Base-by-base conservation (phyloP, 2,888 invertebrate genomes). In the Nowickia ferox region DNA sequence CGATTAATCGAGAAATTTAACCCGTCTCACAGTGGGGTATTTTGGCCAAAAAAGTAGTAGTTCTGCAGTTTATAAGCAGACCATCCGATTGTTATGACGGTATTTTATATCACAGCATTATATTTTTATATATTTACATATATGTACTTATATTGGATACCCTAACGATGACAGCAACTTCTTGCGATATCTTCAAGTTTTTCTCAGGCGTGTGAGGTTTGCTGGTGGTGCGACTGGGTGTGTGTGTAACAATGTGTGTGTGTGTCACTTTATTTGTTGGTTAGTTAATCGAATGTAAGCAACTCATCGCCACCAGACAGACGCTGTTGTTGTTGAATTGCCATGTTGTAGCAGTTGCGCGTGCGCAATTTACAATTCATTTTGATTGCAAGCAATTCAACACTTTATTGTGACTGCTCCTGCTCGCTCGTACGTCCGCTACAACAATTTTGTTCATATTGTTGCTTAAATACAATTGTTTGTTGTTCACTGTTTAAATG, bases 301-400 rank as follows among this genome's bases (percentile, higher is more conserved):
- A 69, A 85, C 80, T 85, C 85, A 87, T 84, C 85, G 87, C 77
- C 87, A 81, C 84, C 38, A 71, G 72, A 48, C 38, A 71, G 72
- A 48, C 79, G 53, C 38, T 78, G 74, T 44, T 78, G 51, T 46
- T 30, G 30, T n/a, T 48, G 30, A 15, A 40, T 15, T 63, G 55
- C 19, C 38, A 53, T 51, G 48, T 59, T 69, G 72, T 59, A 75
- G 83, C 71, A 63, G 84, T 84, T 88, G 85, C 88, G 88, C 88
- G 87, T 88, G 88, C 88, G 87, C 88, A 88, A 88, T 88, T 88
- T 88, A 84, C 87, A 88, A 88, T 88, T 87, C 88, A 88, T 88
- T 88, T 87, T 87, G 82, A 80, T 87, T 78, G 87, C 57, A 80
- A 65, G 78, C 87, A 84, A 85, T 86, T 84, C 87, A 87, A 86